Evolutionary conservation across 2,888 invertebrate species (phyloP).

Genomic region (Acanthopleura granulata): DNA sequence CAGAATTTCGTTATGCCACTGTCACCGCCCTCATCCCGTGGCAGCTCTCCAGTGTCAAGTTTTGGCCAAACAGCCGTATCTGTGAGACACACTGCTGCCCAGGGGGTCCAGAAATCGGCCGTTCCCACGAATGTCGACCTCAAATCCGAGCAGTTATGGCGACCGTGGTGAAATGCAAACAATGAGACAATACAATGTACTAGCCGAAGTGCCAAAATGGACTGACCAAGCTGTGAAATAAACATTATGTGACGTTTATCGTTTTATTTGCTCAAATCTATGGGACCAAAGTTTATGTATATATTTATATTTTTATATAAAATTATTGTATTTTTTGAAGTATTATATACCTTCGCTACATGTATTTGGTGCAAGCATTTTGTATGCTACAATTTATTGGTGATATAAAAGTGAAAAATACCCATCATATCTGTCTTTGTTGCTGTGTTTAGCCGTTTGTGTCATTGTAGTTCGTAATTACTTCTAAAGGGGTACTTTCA

Average conservation of each 20-base stretch:
- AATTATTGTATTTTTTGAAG: neutral
- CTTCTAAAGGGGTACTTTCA: no score
- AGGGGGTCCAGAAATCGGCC: neutral
- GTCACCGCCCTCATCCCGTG: neutral
- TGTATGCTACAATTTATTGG: no score
- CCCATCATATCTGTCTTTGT: no score
- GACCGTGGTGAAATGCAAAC: constrained; percentile 5
- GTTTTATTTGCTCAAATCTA: neutral
- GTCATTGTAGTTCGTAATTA: no score
- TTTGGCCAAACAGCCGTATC: neutral
- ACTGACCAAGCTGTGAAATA: neutral
- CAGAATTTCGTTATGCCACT: neutral
- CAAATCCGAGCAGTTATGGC: constrained; percentile 3
- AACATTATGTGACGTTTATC: neutral
- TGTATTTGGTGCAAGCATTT: no score
- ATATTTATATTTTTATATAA: constrained; percentile 12
- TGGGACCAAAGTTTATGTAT: constrained; percentile 17
- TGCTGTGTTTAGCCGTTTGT: no score
- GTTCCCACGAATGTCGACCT: constrained; percentile 15
- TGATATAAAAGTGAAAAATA: no score
- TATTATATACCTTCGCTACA: no score
- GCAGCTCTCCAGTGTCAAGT: neutral
- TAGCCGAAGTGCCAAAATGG: neutral
- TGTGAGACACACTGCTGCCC: neutral
- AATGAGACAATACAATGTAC: neutral